Base-by-base conservation (phyloP, 2,797 vertebrate species). In the Paedocypris micromegethes region DNA sequence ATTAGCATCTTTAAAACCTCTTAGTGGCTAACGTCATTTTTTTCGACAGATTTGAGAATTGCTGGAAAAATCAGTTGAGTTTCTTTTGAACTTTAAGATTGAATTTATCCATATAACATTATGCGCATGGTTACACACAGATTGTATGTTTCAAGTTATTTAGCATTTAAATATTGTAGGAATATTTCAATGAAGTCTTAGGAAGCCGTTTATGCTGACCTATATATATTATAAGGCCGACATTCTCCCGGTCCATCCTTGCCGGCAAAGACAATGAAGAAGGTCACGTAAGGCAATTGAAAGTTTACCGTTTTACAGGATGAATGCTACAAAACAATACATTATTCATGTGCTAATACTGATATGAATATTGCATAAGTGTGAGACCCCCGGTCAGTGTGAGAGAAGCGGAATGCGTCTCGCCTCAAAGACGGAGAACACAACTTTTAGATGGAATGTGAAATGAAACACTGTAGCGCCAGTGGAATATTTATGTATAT, bases 81-180 rank as follows among this genome's bases (percentile, higher is more conserved):
- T 57, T 76, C 70, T 65, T 75, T 80, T 81, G 80, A 74, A 81
- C 80, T 81, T 77, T 80, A 68, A 79, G 59, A 64, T 70, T 77
- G 76, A 76, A 55, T 83, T 78, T 83, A 78, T 81, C 75, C 73
- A 81, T 60, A 80, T 55, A 73, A 78, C 74, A 75, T 79, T 75
- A 70, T 75, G 75, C 73, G 66, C 57, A 68, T 66, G 63, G 66
- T 77, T 75, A 63, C 63, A 70, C 76, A 68, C 53, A 9, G 54
- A 2, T 66, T 58, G 71, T 53, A 69, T 68, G 60, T 56, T 70
- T 64, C 64, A 46, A 43, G 57, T 75, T 48, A 58, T 58, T 71
- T 63, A 62, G 71, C 7, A 44, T 54, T 49, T 73, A 76, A 79
- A 77, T 77, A 73, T 80, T 79, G 76, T 61, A 57, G 63, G 60